Evolutionary conservation across 2,888 invertebrate species (phyloP), one percentile per base, ranked within the genome.

Genomic region (Ophraella communa): DNA sequence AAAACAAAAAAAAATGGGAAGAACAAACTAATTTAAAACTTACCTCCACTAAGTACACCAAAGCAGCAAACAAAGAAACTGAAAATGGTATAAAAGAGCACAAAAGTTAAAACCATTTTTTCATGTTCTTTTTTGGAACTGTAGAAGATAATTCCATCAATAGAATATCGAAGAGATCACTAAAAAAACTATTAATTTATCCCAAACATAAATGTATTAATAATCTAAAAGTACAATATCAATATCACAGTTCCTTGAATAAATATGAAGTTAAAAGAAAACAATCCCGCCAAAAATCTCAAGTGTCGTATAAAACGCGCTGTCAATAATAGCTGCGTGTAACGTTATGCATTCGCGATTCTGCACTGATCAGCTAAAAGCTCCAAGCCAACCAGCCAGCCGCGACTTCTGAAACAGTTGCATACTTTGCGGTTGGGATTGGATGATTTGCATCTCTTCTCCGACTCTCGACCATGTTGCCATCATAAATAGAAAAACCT

Each of bases 351-450:
- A 67, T 67, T 66, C 67, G 68, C 67, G 64, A 63, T 64, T 66
- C 66, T 59, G 67, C 64, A 67, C 68, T 68, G 65, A 60, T 62
- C 65, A 49, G 23, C 49, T 67, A 55, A 61, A 61, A 63, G 60
- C 61, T 63, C 53, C 27, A 52, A 64, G 67, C 69, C 68, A 65
- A 59, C 69, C 68, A 61, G 66, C 56, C 61, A 63, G 63, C 68
- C 52, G 58, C 66, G 66, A 73, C 68, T 73, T 72, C 71, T 72
- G 72, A 72, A 73, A 73, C 73, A 73, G 70, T 73, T 70, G 72
- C 73, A 72, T 72, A 72, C 71, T 73, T 74, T 74, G 74, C 71
- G 74, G 74, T 72, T 69, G 71, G 66, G 64, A 67, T 69, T 69
- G 72, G 68, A 62, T 69, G 71, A 74, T 74, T 74, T 74, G 72